Base-by-base conservation (phyloP, 1,140 invertebrate species). In the Drosophila hydei region DNA sequence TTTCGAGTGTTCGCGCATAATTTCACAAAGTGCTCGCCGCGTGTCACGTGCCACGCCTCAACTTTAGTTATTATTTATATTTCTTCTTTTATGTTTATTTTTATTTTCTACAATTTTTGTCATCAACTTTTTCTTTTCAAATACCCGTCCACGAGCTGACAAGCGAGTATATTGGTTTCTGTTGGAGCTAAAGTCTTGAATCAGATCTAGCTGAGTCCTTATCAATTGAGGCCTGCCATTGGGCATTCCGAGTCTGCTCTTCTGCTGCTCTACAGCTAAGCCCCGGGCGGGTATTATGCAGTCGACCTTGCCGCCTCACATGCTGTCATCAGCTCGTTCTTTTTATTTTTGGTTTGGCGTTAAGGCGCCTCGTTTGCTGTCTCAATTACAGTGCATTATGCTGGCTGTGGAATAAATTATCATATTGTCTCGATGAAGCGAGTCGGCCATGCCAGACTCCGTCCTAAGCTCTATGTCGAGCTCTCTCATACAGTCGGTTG, bases 371-470 rank as follows among this genome's bases (percentile, higher is more conserved):
- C 55, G 50, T 52, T 50, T 11, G 67, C 59, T 67, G 77, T 72
- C 72, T 72, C 81, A 87, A 88, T 87, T 81, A 81, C 75, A 68
- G 69, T 88, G 74, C 62, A 87, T 87, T 78, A 77, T 70, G 64
- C 81, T 73, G 59, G 61, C 50, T 61, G 40, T 11, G 30, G 30
- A 11, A 33, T 33, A 74, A 88, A 87, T 88, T 81, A 76, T 74
- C 83, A 81, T 81, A 81, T 78, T 81, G 81, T 87, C 83, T 58
- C 83, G 74, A 67, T 77, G 52, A 77, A 55, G 64, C 45, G 42
- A 38, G 48, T 52, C 40, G 54, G 54, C 23, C 19, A 23, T 68
- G 52, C 38, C 47, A 16, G 63, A 55, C 48, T 8, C 25, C 21
- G 8, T 8, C n/a, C 47, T 51, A 27, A 52, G 21, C 47, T 25